Conservation (phyloP, 2,888 invertebrate species). For the Strigamia maritima region DNA sequence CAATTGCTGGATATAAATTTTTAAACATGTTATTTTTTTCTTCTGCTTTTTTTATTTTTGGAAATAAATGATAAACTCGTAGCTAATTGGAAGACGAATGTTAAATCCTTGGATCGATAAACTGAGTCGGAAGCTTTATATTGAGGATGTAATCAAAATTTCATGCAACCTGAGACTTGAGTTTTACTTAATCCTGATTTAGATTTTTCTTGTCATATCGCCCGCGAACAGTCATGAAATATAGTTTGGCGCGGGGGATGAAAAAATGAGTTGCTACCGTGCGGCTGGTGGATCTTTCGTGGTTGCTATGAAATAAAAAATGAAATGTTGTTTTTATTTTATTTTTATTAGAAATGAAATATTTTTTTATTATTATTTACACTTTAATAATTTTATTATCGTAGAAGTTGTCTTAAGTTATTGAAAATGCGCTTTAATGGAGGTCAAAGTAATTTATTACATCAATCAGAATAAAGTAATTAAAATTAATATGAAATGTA, state of each 20-base stretch:
- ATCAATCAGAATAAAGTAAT: neutral
- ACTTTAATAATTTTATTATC: too few relatives aligned
- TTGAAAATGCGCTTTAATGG: too few relatives aligned
- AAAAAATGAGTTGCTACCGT: neutral
- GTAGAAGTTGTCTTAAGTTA: too few relatives aligned
- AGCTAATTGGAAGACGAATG: conserved; percentile 22
- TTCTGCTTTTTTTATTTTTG: neutral
- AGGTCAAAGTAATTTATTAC: neutral
- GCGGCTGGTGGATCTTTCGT: neutral
- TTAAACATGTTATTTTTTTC: neutral
- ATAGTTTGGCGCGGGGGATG: neutral
- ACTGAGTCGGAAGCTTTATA: neutral
- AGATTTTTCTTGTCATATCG: neutral
- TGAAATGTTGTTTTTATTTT: too few relatives aligned
- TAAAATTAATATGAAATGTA: neutral
- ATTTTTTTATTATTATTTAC: neutral
- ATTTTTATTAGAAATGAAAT: too few relatives aligned
- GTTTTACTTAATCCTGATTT: neutral
- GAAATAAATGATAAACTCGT: conserved; percentile 11
- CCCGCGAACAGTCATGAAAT: neutral
- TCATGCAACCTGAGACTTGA: neutral
- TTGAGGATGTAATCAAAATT: neutral
- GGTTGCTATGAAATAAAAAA: neutral
- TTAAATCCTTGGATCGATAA: neutral
- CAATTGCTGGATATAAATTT: neutral